These are phyloP conservation scores for Orthosia gracilis DNA, from an alignment of 2,888 invertebrate species.

Conservation along the genomic window DNA sequence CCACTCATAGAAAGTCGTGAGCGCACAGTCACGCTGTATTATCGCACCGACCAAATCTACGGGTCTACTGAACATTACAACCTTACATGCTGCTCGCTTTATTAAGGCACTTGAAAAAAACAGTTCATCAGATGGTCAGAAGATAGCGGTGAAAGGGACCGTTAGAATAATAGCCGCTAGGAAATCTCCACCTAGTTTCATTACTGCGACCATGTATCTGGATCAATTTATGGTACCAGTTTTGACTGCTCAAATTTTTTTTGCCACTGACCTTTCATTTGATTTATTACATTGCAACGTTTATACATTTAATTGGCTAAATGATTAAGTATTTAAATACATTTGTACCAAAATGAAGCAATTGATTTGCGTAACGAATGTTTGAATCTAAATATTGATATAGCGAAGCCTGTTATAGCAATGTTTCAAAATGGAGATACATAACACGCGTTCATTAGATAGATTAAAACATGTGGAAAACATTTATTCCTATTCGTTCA, in stretches of 20 bases:
- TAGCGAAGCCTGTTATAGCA: slow-evolving; percentile 35
- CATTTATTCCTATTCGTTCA: slow-evolving; percentile 71
- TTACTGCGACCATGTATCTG: slow-evolving; percentile 72
- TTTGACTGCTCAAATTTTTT: slow-evolving; percentile 76
- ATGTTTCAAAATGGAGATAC: slow-evolving; percentile 17
- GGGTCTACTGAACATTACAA: slow-evolving; percentile 86
- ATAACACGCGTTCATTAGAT: slow-evolving; percentile 54
- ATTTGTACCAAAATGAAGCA: slow-evolving; percentile 55
- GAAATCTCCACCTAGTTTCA: slow-evolving; percentile 82
- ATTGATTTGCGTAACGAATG: slow-evolving; percentile 62
- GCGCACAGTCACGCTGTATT: slow-evolving; percentile 86
- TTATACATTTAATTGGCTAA: slow-evolving; percentile 64
- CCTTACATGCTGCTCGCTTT: slow-evolving; percentile 89
- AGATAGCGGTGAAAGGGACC: slow-evolving; percentile 91
- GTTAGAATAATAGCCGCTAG: slow-evolving; percentile 88
- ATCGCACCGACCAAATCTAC: slow-evolving; percentile 89
- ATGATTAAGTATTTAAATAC: slow-evolving; percentile 65
- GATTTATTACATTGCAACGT: slow-evolving; percentile 71
- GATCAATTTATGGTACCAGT: slow-evolving; percentile 77
- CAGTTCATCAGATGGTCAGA: slow-evolving; percentile 89
- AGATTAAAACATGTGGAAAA: slow-evolving; percentile 72
- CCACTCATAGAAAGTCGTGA: slow-evolving; percentile 88
- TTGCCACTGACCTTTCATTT: slow-evolving; percentile 74
- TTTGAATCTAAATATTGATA: slow-evolving; percentile 53
- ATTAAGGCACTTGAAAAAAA: slow-evolving; percentile 88